Conservation (phyloP, 2,888 invertebrate species). For the Conchocele bisecta region DNA sequence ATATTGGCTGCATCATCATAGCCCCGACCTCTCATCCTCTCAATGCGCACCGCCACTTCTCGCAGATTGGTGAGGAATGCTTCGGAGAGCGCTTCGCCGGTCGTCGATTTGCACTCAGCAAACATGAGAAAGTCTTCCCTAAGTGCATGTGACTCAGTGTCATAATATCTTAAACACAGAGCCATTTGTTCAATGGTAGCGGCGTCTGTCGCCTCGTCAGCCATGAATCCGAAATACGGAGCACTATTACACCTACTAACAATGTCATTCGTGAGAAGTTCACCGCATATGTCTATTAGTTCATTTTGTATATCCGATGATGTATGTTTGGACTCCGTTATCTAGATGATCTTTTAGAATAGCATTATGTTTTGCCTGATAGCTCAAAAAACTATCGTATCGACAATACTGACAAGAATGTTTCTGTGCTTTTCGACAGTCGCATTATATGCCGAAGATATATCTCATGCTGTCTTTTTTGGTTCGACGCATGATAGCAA, state of each 20-base stretch:
- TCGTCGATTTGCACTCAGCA: slow-evolving; percentile 32
- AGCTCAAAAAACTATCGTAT: slow-evolving; percentile 32
- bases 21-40: too few relatives aligned
- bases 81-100: slow-evolving; percentile 13
- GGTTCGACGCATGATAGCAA: not conserved
- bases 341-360: slow-evolving; percentile 11
- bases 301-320: slow-evolving; percentile 11
- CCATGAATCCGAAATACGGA: slow-evolving; percentile 20
- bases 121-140: slow-evolving; percentile 33
- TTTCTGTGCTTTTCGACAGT: slow-evolving; percentile 1
- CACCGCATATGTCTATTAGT: slow-evolving; percentile 12
- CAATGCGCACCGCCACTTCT: too few relatives aligned
- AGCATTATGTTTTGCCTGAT: slow-evolving; percentile 7
- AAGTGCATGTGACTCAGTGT: not conserved
- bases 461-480: not conserved
- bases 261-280: not conserved
- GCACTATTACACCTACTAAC: slow-evolving; percentile 8
- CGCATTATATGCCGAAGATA: not conserved
- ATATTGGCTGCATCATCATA: too few relatives aligned
- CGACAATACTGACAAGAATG: slow-evolving; percentile 15
- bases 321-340: not conserved
- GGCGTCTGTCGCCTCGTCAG: slow-evolving; percentile 26
- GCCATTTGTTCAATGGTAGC: slow-evolving; percentile 36
- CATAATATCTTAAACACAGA: slow-evolving; percentile 16
- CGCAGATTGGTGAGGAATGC: slow-evolving; percentile 25